Conservation (phyloP, 2,888 invertebrate genomes). For the Teleiodes luculella region DNA sequence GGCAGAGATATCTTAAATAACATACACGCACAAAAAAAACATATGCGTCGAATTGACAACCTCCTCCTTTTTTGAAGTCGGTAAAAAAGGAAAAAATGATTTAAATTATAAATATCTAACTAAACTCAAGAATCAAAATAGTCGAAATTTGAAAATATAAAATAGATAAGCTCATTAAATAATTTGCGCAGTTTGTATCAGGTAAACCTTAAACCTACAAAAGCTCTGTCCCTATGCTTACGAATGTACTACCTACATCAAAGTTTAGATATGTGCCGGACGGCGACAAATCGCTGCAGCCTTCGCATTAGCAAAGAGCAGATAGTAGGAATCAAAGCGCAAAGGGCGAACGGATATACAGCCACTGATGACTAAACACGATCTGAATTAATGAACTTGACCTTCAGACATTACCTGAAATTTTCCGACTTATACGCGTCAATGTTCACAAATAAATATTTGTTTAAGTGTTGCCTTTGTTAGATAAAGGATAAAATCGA, state of each 20-base stretch:
- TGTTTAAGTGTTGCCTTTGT: not conserved
- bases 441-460: not conserved
- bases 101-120: too few species aligned
- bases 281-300: conserved; percentile 69
- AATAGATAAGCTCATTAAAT: too few species aligned
- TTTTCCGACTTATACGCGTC: conserved; percentile 26
- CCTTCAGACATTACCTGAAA: conserved; percentile 34
- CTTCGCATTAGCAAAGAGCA: conserved; percentile 57
- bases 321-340: conserved; percentile 52
- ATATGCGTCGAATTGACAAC: too few species aligned
- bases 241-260: conserved; percentile 48
- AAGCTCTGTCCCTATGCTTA: not conserved
- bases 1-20: too few species aligned
- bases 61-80: too few species aligned
- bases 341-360: conserved; percentile 56
- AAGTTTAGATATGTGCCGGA: conserved; percentile 63
- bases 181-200: too few species aligned
- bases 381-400: conserved; percentile 63
- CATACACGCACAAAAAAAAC: too few species aligned
- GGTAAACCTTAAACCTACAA: too few species aligned
- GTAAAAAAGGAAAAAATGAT: too few species aligned
- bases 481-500: too few species aligned
- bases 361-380: conserved; percentile 43
- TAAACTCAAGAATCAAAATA: too few species aligned
- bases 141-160: too few species aligned